phyloP scores from a whole-genome alignment of 2,888 invertebrate species.

The Eilema caniola region DNA sequence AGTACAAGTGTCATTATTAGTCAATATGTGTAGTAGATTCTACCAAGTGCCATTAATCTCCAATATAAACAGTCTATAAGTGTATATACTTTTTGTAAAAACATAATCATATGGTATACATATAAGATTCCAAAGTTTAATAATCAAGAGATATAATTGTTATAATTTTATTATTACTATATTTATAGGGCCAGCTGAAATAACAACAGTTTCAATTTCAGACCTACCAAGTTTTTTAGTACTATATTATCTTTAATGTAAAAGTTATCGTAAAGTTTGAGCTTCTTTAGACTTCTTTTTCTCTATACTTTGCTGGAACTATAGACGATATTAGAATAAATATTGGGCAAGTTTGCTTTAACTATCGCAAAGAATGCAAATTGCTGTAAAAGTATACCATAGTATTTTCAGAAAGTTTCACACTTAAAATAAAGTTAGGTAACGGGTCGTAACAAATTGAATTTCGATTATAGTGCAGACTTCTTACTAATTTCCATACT shows the following conservation, averaged over 20 bases:
- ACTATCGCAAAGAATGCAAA: constrained; percentile 19
- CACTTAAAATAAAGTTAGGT: constrained; percentile 18
- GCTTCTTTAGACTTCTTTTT: constrained; percentile 15
- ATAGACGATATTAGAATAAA: constrained; percentile 13
- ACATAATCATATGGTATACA: too few relatives aligned
- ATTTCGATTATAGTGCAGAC: constrained; percentile 42
- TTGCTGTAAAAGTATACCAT: constrained; percentile 13
- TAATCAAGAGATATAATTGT: too few relatives aligned
- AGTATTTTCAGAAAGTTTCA: constrained; percentile 25
- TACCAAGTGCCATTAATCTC: too few relatives aligned
- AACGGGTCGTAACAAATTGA: constrained; percentile 39
- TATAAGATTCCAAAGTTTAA: too few relatives aligned
- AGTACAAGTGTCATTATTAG: too few relatives aligned
- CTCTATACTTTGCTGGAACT: constrained; percentile 15
- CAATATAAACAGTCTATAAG: too few relatives aligned
- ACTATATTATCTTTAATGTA: constrained; percentile 4
- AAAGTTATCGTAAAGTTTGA: constrained; percentile 5
- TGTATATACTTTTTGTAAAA: too few relatives aligned
- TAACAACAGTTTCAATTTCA: not conserved
- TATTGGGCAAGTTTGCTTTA: constrained; percentile 17
- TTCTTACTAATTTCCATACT: constrained; percentile 47
- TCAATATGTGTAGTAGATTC: too few relatives aligned
- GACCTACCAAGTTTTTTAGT: not conserved
- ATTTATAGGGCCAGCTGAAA: too few relatives aligned
- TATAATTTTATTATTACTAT: too few relatives aligned